phyloP scores from a whole-genome alignment of 2,797 vertebrate species.

The Muscicapa striata region DNA sequence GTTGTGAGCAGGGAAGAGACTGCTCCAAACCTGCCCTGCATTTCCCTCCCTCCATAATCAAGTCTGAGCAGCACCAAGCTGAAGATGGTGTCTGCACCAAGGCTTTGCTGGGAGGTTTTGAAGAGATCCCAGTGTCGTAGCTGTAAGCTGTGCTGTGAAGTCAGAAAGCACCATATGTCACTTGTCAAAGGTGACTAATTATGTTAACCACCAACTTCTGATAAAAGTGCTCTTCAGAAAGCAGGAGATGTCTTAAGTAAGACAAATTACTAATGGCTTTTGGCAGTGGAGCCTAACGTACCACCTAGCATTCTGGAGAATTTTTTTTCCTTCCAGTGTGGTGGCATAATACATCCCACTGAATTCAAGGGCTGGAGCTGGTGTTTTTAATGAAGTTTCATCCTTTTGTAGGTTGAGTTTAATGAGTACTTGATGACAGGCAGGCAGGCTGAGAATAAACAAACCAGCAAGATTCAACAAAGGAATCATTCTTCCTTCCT shows the following conservation, averaged over 20 bases:
- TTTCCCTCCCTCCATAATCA: not conserved
- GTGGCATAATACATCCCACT: not conserved
- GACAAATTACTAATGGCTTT: not conserved
- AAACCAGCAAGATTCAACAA: not conserved
- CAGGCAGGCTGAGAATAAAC: not conserved
- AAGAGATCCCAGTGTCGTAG: not conserved
- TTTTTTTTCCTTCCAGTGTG: not conserved
- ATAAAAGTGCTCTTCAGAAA: not conserved
- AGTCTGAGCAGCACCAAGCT: not conserved
- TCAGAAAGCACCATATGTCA: not conserved
- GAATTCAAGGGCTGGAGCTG: not conserved
- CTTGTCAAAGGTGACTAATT: not conserved
- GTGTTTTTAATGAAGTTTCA: not conserved
- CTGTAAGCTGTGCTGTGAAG: not conserved
- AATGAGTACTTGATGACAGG: slow-evolving; percentile 5
- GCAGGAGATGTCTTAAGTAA: not conserved
- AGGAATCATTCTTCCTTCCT: not conserved
- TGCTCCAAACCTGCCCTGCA: not conserved
- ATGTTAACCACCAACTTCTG: not conserved
- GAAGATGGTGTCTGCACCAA: not conserved
- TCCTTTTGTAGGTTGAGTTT: not conserved
- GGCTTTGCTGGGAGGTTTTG: not conserved
- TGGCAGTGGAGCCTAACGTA: not conserved
- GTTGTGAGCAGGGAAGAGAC: not conserved
- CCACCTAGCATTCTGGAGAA: not conserved